These are phyloP conservation scores for Nilaparvata lugens DNA, from an alignment of 1,140 invertebrate species.

Conservation along the genomic window DNA sequence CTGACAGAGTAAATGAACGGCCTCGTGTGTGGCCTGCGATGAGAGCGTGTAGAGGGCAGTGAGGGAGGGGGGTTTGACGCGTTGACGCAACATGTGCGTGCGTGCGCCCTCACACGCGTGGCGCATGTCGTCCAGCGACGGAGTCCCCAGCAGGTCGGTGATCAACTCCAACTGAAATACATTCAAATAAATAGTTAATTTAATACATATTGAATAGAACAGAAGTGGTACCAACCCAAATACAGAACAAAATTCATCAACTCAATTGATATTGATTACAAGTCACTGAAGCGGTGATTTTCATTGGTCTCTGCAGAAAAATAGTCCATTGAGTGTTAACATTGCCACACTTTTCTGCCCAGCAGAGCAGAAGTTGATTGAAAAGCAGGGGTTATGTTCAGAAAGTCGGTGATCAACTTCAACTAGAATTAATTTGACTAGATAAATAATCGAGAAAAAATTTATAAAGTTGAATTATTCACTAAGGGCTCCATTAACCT, in stretches of 20 bases:
- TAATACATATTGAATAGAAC: neutral
- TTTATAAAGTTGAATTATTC: too few relatives aligned
- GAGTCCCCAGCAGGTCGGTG: conserved; percentile 94
- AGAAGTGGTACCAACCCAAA: neutral
- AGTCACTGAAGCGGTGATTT: too few relatives aligned
- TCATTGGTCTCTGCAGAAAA: too few relatives aligned
- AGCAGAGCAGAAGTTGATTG: too few relatives aligned
- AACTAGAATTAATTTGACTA: too few relatives aligned
- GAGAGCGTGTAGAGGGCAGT: conserved; percentile 86
- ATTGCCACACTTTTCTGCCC: too few relatives aligned
- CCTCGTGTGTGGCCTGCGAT: conserved; percentile 90
- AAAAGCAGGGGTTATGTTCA: too few relatives aligned
- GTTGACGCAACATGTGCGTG: conserved; percentile 82
- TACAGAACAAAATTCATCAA: neutral
- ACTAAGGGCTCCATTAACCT: too few relatives aligned
- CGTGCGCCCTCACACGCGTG: conserved; percentile 93
- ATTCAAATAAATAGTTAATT: conserved; percentile 20
- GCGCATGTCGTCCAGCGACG: conserved; percentile 88
- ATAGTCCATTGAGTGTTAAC: too few relatives aligned
- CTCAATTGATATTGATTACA: too few relatives aligned
- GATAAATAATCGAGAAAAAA: too few relatives aligned
- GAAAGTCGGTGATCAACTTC: too few relatives aligned
- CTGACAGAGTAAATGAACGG: conserved; percentile 92
- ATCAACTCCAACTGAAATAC: conserved; percentile 91
- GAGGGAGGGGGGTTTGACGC: conserved; percentile 79